Evolutionary conservation across 2,888 invertebrate genomes (phyloP).

Genomic region (Podabrus alpinus): DNA sequence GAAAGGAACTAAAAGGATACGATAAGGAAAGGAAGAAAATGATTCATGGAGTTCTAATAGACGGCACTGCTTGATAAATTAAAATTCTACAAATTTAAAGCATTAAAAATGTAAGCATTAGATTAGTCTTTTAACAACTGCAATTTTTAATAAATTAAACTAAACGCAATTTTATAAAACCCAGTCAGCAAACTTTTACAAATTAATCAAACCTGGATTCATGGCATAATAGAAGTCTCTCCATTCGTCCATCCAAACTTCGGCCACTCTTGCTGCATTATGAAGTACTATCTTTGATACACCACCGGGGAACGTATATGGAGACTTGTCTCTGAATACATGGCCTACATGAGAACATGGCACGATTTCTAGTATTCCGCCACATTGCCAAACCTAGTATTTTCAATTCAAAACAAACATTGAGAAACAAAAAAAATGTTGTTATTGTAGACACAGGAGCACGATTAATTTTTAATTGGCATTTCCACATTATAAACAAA

Average conservation of each 20-base stretch:
- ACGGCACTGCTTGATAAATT: not conserved
- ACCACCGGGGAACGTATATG: slow-evolving; percentile 99
- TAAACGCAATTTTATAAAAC: slow-evolving; percentile 9
- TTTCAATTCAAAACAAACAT: slow-evolving; percentile 13
- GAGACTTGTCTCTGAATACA: slow-evolving; percentile 97
- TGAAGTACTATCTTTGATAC: slow-evolving; percentile 95
- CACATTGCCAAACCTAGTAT: slow-evolving; percentile 92
- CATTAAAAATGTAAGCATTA: not conserved
- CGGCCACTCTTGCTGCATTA: slow-evolving; percentile 97
- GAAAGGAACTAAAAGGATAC: not conserved
- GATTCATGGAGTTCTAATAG: not conserved
- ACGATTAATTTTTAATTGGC: not conserved
- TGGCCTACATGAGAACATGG: slow-evolving; percentile 97
- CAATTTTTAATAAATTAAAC: not conserved
- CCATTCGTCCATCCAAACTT: slow-evolving; percentile 99
- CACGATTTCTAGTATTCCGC: slow-evolving; percentile 91
- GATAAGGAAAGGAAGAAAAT: not conserved
- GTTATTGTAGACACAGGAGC: slow-evolving; percentile 25
- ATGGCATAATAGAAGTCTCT: slow-evolving; percentile 98
- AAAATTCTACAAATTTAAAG: not conserved
- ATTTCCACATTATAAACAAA: not conserved
- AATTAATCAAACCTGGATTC: slow-evolving; percentile 85
- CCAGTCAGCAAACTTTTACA: slow-evolving; percentile 59
- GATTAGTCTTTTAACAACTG: not conserved
- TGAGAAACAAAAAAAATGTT: slow-evolving; percentile 4